Percentiles rank a stretch among this genome's conserved stretches.
These are phyloP conservation scores for Trematomus loennbergii DNA, from an alignment of 2,113 vertebrate species.

Conservation along the genomic window DNA sequence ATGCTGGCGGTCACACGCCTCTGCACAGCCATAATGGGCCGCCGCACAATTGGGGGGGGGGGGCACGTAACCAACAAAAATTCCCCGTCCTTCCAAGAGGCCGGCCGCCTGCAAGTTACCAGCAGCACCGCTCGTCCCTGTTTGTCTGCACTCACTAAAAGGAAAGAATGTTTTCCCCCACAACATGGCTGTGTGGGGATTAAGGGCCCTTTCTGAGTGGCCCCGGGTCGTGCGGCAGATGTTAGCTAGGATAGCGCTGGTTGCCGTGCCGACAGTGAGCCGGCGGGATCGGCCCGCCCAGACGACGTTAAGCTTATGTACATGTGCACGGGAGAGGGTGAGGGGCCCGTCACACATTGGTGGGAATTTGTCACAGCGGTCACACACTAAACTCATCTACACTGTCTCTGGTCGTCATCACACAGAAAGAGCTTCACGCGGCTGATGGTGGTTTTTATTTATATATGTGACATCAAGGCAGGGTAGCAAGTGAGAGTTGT, in stretches of 20 bases:
- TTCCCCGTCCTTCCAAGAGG: constrained; percentile 70
- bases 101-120: constrained; percentile 73
- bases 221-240: constrained; percentile 81
- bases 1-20: constrained; percentile 78
- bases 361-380: constrained; percentile 56
- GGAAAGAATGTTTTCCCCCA: constrained; percentile 79
- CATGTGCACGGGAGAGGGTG: constrained; percentile 53
- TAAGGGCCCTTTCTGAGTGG: constrained; percentile 78
- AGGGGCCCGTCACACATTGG: constrained; percentile 50
- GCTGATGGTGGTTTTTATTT: neutral
- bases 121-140: constrained; percentile 65
- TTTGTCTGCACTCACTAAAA: constrained; percentile 76
- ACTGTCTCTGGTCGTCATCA: constrained; percentile 38
- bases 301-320: constrained; percentile 71
- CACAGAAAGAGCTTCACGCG: neutral
- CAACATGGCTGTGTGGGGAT: constrained; percentile 80
- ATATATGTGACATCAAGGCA: neutral
- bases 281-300: constrained; percentile 67
- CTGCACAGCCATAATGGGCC: constrained; percentile 79
- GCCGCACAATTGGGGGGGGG: constrained; percentile 63
- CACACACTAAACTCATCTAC: constrained; percentile 41
- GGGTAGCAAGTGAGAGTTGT: neutral
- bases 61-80: constrained; percentile 62
- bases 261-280: constrained; percentile 80
- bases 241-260: constrained; percentile 80